Conservation (phyloP, 2,888 invertebrate genomes). For the Lithophane semibrunnea region DNA sequence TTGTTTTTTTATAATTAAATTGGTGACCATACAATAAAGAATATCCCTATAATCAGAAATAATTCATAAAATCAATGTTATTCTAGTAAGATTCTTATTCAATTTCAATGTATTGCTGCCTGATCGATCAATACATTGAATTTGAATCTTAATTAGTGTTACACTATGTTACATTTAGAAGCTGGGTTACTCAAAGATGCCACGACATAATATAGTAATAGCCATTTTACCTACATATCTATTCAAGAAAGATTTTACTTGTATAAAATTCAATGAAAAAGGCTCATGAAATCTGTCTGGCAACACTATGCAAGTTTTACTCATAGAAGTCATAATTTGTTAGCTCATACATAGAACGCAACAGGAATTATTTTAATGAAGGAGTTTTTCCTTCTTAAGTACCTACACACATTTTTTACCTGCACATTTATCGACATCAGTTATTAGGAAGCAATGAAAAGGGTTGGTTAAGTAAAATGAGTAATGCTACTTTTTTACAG, state of each 20-base stretch:
- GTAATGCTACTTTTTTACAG: not conserved
- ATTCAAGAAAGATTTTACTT: not conserved
- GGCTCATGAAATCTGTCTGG: conserved; percentile 1
- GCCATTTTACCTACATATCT: too few species aligned
- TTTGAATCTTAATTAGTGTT: not conserved
- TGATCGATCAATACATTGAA: not conserved
- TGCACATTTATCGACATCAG: conserved; percentile 15
- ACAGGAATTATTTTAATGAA: conserved; percentile 9
- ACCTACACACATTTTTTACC: not conserved
- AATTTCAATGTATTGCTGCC: too few species aligned
- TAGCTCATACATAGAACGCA: conserved; percentile 10
- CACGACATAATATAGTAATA: not conserved
- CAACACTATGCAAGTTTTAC: conserved; percentile 19
- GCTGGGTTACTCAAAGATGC: not conserved
- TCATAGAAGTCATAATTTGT: conserved; percentile 31
- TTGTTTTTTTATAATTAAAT: too few species aligned
- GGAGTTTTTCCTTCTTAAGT: conserved; percentile 5
- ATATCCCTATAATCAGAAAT: not conserved
- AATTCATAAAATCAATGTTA: too few species aligned
- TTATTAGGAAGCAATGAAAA: conserved; percentile 20
- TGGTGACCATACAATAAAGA: too few species aligned
- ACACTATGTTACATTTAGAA: not conserved
- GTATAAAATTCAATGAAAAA: not conserved
- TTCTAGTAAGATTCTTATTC: not conserved
- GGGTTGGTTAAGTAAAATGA: conserved; percentile 12